Evolutionary conservation across 2,797 vertebrate species (phyloP).

Genomic region (Acipenser oxyrinchus): DNA sequence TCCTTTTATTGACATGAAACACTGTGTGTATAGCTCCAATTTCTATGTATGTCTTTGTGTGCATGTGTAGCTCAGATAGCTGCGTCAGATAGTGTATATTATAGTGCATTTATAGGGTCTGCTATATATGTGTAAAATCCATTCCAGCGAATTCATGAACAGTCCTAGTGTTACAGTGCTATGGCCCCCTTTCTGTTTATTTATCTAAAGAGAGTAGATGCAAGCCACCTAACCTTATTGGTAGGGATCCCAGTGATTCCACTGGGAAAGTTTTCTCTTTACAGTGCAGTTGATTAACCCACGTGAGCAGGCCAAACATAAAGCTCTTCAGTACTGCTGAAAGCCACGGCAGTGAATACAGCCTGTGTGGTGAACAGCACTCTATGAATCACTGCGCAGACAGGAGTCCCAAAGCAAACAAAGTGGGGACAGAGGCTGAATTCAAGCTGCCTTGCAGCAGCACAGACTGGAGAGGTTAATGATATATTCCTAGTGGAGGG

Average conservation of each 20-base stretch:
- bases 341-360: constrained; percentile 47
- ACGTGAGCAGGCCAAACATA: constrained; percentile 61
- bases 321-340: constrained; percentile 35
- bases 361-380: constrained; percentile 43
- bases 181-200: constrained; percentile 43
- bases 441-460: constrained; percentile 8
- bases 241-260: constrained; percentile 53
- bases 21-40: too few species aligned
- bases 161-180: constrained; percentile 32
- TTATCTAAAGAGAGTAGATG: constrained; percentile 46
- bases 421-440: constrained; percentile 18
- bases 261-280: constrained; percentile 43
- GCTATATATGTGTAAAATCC: constrained; percentile 17
- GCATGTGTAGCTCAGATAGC: too few species aligned
- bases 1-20: too few species aligned
- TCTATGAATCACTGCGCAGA: constrained; percentile 22
- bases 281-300: constrained; percentile 50
- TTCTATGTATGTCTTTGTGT: too few species aligned
- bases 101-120: neutral
- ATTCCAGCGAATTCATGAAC: constrained; percentile 24
- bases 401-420: constrained; percentile 32
- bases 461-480: neutral
- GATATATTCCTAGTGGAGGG: neutral
- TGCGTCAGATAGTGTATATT: too few species aligned
- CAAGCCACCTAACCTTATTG: constrained; percentile 46